These are phyloP conservation scores for Pempheris klunzingeri DNA, from an alignment of 2,797 vertebrate species.

Conservation along the genomic window DNA sequence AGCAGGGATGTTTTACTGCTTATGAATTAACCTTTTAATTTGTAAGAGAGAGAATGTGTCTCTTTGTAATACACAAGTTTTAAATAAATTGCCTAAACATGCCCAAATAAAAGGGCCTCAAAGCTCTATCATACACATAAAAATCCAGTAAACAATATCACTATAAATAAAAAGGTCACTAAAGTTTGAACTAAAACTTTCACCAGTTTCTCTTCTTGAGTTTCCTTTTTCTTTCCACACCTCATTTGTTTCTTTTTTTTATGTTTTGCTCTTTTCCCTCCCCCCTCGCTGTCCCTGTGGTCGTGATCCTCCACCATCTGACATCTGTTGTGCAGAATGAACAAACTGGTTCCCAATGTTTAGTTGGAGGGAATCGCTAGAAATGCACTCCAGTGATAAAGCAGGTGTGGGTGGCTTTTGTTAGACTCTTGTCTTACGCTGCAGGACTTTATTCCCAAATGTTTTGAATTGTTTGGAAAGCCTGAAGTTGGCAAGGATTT, in stretches of 20 bases:
- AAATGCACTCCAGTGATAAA: conserved; percentile 52
- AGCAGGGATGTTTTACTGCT: neutral
- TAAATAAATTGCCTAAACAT: neutral
- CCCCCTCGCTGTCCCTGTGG: conserved; percentile 17
- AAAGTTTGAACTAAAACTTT: neutral
- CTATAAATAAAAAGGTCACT: neutral
- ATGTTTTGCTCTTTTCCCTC: neutral
- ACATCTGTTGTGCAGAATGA: conserved; percentile 51
- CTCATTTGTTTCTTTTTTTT: neutral
- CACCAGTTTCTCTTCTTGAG: neutral
- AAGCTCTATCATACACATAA: neutral
- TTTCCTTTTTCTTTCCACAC: neutral
- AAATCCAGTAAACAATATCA: neutral
- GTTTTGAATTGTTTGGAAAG: conserved; percentile 69
- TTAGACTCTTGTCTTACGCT: conserved; percentile 62
- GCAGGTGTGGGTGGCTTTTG: conserved; percentile 66
- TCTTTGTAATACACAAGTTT: neutral
- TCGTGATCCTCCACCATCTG: conserved; percentile 32
- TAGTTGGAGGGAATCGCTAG: conserved; percentile 42
- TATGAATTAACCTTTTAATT: neutral
- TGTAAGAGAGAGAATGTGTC: neutral
- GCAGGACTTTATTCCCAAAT: conserved; percentile 57
- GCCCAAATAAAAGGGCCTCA: neutral
- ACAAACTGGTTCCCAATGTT: conserved; percentile 52
- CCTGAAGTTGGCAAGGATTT: conserved; percentile 47